These are phyloP conservation scores for Sarcophaga rosellei DNA, from an alignment of 2,888 invertebrate species.

Conservation along the genomic window DNA sequence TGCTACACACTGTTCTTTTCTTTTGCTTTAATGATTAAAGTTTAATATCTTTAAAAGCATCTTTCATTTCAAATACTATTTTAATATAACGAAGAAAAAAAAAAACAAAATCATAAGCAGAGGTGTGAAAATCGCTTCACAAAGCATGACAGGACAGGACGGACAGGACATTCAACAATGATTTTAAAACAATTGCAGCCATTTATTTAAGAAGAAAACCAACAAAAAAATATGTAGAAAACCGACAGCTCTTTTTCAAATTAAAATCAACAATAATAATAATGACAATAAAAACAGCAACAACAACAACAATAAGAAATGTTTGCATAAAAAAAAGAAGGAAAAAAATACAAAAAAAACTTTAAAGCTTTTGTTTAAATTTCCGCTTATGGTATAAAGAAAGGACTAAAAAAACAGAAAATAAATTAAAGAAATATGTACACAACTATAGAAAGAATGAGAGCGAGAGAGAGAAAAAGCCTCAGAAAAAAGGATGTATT, in stretches of 20 bases:
- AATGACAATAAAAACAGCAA: slow-evolving; percentile 34
- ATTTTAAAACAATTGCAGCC: slow-evolving; percentile 45
- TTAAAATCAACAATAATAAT: slow-evolving; percentile 19
- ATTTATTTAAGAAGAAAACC: slow-evolving; percentile 36
- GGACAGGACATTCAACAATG: slow-evolving; percentile 16
- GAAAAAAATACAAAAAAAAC: slow-evolving; percentile 51
- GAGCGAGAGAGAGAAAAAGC: background rate
- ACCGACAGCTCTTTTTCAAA: slow-evolving; percentile 3
- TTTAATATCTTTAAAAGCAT: background rate
- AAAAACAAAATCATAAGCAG: slow-evolving; percentile 16
- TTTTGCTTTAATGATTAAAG: background rate
- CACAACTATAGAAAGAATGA: background rate
- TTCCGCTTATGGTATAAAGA: slow-evolving; percentile 62
- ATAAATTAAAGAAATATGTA: slow-evolving; percentile 12
- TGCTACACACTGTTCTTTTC: background rate
- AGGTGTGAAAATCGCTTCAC: slow-evolving; percentile 67
- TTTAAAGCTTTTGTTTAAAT: slow-evolving; percentile 60
- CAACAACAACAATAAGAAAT: slow-evolving; percentile 32
- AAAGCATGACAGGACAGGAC: slow-evolving; percentile 42
- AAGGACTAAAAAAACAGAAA: background rate
- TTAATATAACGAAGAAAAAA: background rate
- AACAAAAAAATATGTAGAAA: background rate
- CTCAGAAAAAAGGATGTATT: slow-evolving; percentile 38
- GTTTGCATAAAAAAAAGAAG: too few species aligned
- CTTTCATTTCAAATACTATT: background rate